Conservation (phyloP, 1,140 invertebrate genomes). For the Batillaria attramentaria region DNA sequence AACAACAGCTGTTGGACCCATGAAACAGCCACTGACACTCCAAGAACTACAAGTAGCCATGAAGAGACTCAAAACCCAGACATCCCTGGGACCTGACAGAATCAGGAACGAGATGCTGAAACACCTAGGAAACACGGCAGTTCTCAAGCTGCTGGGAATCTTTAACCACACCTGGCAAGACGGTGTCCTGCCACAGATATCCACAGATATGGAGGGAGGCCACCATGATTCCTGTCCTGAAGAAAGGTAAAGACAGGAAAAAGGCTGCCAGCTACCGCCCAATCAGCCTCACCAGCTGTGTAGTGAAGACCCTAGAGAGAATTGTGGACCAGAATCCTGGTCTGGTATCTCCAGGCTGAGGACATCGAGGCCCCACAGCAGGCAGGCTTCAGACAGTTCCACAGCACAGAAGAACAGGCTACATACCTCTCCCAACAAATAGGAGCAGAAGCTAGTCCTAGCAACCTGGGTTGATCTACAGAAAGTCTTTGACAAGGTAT, state of each 20-base stretch:
- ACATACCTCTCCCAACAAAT: background rate
- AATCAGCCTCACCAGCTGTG: slow-evolving; percentile 33
- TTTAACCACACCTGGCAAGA: slow-evolving; percentile 36
- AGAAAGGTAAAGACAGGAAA: slow-evolving; percentile 28
- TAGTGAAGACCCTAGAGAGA: slow-evolving; percentile 26
- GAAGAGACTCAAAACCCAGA: background rate
- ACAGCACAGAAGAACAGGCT: slow-evolving; percentile 30
- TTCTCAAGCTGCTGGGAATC: slow-evolving; percentile 23
- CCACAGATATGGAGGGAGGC: slow-evolving; percentile 27
- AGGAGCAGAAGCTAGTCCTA: slow-evolving; percentile 2
- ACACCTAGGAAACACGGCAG: slow-evolving; percentile 7
- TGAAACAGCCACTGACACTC: background rate
- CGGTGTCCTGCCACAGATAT: background rate
- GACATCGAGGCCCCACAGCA: background rate
- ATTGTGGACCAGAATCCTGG: background rate
- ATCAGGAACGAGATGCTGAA: slow-evolving; percentile 34
- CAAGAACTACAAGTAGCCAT: background rate
- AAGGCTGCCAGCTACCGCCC: slow-evolving; percentile 26
- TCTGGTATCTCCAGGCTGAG: background rate
- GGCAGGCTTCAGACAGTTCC: slow-evolving; percentile 22
- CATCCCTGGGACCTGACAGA: slow-evolving; percentile 26
- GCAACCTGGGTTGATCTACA: background rate
- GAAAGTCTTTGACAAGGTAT: slow-evolving; percentile 7
- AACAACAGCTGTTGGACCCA: background rate
- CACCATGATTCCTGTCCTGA: slow-evolving; percentile 28